Percentiles rank a stretch among this genome's conserved stretches.
Conservation (phyloP, 2,797 vertebrate species). For the Lithobates pipiens region DNA sequence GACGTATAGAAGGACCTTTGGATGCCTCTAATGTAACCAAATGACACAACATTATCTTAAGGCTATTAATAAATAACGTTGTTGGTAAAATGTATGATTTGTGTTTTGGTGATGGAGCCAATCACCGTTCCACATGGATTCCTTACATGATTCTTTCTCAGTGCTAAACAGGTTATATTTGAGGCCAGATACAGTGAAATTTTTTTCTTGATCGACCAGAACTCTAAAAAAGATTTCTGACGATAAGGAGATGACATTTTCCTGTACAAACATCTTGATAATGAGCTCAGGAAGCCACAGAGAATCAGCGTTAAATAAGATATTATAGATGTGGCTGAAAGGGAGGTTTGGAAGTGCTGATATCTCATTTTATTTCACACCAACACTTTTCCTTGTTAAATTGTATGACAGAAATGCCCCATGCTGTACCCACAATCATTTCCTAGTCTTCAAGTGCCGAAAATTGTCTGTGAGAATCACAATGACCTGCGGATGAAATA, state of each 20-base stretch:
- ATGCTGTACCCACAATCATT: conserved; percentile 12
- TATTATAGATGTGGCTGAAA: conserved; percentile 4
- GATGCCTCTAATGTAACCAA: no score
- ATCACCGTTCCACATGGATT: no score
- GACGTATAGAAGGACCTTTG: no score
- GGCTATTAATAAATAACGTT: no score
- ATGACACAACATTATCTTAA: no score
- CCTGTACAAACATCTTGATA: not conserved
- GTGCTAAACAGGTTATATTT: not conserved
- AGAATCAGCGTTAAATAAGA: conserved; percentile 21
- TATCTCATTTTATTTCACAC: conserved; percentile 12
- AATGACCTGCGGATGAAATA: not conserved
- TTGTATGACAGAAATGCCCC: conserved; percentile 13
- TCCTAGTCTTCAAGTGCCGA: not conserved
- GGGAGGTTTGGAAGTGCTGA: conserved; percentile 38
- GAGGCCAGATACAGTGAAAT: not conserved
- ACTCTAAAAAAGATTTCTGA: not conserved
- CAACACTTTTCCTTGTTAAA: conserved; percentile 25
- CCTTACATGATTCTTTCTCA: no score
- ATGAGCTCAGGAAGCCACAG: conserved; percentile 16
- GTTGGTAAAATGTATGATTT: no score
- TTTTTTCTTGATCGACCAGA: conserved; percentile 1
- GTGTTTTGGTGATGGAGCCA: no score
- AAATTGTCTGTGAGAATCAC: conserved; percentile 28
- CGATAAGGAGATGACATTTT: not conserved